phyloP scores from a whole-genome alignment of 2,888 invertebrate genomes.

The Acanthoscelides obtectus region DNA sequence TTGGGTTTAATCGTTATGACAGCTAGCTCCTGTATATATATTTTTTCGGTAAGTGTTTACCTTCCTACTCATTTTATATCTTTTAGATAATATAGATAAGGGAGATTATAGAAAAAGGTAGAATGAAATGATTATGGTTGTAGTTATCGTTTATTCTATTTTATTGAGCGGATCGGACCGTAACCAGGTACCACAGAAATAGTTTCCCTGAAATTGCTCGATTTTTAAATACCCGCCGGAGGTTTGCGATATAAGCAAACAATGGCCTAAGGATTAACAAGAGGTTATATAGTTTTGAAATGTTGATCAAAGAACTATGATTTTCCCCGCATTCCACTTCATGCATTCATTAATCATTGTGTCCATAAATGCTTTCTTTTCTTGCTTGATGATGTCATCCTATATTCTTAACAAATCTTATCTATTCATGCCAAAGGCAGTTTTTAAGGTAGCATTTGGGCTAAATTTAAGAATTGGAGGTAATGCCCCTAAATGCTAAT shows the following conservation, averaged over 20 bases:
- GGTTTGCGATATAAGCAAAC: background rate
- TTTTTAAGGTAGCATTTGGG: background rate
- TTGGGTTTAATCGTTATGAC: slow-evolving; percentile 35
- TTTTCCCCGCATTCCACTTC: background rate
- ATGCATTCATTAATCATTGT: background rate
- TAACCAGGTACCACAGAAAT: background rate
- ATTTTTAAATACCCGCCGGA: background rate
- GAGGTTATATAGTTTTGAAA: background rate
- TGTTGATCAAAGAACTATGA: background rate
- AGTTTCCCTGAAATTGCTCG: background rate
- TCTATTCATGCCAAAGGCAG: background rate
- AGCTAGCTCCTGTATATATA: background rate
- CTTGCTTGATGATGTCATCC: background rate
- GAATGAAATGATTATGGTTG: background rate
- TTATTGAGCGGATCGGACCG: background rate
- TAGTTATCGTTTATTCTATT: background rate
- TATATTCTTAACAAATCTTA: background rate
- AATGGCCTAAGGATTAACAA: background rate
- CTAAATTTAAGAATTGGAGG: background rate
- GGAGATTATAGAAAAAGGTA: background rate
- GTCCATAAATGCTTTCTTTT: background rate
- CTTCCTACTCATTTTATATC: background rate
- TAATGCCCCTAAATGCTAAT: background rate
- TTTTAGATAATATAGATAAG: background rate
- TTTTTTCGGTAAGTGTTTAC: slow-evolving; percentile 1